phyloP scores from a whole-genome alignment of 2,113 vertebrate species.

The Chauna torquata region DNA sequence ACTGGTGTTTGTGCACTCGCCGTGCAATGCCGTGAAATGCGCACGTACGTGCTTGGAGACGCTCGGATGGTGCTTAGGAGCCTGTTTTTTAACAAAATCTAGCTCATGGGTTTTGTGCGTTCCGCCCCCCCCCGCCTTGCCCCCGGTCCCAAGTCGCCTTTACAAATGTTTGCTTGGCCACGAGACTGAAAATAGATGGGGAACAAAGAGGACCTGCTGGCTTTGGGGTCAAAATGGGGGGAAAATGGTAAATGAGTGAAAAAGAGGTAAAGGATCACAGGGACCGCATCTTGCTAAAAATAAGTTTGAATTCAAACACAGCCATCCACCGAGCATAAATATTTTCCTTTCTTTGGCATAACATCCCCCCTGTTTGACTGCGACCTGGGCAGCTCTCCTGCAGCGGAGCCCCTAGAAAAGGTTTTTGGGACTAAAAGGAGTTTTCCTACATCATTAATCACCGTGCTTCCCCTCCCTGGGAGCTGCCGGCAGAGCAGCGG shows the following conservation, averaged over 20 bases:
- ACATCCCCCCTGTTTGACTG: background rate
- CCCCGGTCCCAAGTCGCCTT: background rate
- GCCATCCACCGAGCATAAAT: background rate
- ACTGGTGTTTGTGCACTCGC: rapidly evolving
- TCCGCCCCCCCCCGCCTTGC: too few species aligned
- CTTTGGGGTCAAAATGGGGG: background rate
- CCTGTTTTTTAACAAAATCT: background rate
- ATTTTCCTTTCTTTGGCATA: conserved; percentile 29
- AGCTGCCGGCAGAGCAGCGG: too few species aligned
- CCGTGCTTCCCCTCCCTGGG: background rate
- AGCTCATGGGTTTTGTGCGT: background rate
- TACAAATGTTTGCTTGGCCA: rapidly evolving
- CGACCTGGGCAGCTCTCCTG: background rate
- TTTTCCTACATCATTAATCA: background rate
- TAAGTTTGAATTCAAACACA: background rate
- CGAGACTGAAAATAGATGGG: background rate
- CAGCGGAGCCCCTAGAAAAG: background rate
- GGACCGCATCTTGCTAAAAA: conserved; percentile 27
- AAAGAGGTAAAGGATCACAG: background rate
- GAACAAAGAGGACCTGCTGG: background rate
- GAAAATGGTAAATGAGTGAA: background rate
- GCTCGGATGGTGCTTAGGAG: background rate
- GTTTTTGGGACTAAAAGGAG: background rate
- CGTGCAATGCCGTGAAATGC: rapidly evolving
- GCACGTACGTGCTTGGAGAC: rapidly evolving